These are phyloP conservation scores for Asarcornis scutulata DNA, from an alignment of 2,113 vertebrate species.

Conservation along the genomic window DNA sequence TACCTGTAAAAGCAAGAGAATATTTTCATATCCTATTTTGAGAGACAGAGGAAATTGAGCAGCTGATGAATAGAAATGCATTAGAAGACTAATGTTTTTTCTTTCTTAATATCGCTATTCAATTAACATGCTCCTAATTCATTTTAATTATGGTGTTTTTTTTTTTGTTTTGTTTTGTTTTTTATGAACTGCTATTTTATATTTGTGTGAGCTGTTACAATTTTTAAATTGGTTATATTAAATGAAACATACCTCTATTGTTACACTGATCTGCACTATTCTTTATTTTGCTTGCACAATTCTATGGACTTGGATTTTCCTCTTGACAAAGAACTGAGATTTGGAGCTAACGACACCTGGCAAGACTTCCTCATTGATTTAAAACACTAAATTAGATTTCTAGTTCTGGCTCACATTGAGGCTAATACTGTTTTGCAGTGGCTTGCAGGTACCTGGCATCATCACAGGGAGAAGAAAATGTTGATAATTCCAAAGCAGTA, in stretches of 20 bases:
- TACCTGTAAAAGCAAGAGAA: not conserved
- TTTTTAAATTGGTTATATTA: not conserved
- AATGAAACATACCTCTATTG: not conserved
- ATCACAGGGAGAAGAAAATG: not conserved
- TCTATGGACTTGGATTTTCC: not conserved
- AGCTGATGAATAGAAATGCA: not conserved
- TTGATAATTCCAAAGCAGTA: not conserved
- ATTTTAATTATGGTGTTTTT: not conserved
- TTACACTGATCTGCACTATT: not conserved
- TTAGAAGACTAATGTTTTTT: not conserved
- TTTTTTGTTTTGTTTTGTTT: not conserved
- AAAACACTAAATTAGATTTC: not conserved
- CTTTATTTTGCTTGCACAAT: not conserved
- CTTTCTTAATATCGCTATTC: not conserved
- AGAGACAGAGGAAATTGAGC: conserved; percentile 30
- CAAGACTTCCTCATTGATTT: conserved; percentile 6
- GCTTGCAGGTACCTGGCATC: not conserved
- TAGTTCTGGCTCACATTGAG: not conserved
- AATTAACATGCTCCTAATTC: not conserved
- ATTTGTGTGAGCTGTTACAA: not conserved
- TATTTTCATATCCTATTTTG: conserved; percentile 37
- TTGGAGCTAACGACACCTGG: not conserved
- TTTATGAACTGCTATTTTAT: not conserved
- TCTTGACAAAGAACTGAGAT: not conserved
- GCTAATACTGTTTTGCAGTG: not conserved